phyloP scores from a whole-genome alignment of 2,113 vertebrate species.

The Tetrao urogallus region DNA sequence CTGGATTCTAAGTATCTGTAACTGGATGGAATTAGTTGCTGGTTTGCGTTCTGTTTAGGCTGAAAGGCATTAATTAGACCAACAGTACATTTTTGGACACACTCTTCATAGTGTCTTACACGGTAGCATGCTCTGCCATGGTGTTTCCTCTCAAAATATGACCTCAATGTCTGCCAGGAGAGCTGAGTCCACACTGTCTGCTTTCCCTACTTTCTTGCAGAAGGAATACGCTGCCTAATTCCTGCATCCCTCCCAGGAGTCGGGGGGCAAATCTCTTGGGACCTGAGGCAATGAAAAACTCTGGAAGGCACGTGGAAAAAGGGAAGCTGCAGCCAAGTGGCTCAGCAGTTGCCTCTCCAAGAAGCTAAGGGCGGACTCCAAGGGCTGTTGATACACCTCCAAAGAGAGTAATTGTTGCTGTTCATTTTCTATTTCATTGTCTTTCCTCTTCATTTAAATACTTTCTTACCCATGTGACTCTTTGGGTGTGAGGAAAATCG shows the following conservation, averaged over 20 bases:
- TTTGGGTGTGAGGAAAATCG: not conserved
- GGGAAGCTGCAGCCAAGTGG: not conserved
- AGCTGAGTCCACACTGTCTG: not conserved
- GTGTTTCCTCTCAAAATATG: not conserved
- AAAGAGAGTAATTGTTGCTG: not conserved
- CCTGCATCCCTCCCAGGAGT: too few species aligned
- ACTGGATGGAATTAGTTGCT: not conserved
- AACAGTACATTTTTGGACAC: not conserved
- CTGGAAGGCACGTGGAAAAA: not conserved
- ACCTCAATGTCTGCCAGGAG: not conserved
- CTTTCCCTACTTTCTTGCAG: not conserved
- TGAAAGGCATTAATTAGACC: not conserved
- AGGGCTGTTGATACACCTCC: not conserved
- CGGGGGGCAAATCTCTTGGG: not conserved
- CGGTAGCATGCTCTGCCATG: not conserved
- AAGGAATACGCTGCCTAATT: not conserved
- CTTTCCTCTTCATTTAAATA: not conserved
- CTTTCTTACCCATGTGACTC: not conserved
- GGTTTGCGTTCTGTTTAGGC: not conserved
- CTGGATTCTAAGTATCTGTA: not conserved
- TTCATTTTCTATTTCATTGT: not conserved
- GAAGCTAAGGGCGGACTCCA: not conserved
- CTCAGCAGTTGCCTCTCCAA: not conserved
- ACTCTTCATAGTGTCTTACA: not conserved
- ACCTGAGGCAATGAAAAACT: not conserved